Evolutionary conservation across 2,113 vertebrate species (phyloP), one percentile per base, ranked within the genome.

Genomic region (Dascyllus trimaculatus): DNA sequence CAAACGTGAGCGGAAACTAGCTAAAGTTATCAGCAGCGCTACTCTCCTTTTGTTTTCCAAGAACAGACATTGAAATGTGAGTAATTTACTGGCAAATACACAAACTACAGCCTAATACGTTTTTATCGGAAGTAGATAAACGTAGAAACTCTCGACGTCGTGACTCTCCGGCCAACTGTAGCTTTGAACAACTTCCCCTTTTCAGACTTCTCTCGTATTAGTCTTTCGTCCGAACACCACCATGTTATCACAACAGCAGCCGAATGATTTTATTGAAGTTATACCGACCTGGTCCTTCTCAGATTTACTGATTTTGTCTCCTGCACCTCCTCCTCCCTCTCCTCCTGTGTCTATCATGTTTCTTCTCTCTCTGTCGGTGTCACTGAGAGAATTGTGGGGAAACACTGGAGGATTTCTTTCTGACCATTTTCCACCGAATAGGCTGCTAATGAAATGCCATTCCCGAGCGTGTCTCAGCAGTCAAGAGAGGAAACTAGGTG

Each of bases 281-380:
- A 19, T 5, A 84, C 93, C 62, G 71, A 95, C 93, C 93, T 90
- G 92, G 71, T 93, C 92, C 22, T 90, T 94, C 48, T 91, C 92
- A 8, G 85, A 62, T 84, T 90, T 91, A 7, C 40, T 1, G 25
- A 74, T 43, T 32, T 49, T 61, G 14, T 40, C 51, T 17, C 52
- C 80, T 24, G 46, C 80, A 35, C 25, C 76, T 29, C 26, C 26
- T 29, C 26, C 29, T n/a, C 52, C 78, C 51, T 49, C 80, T 24
- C 65, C 84, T 49, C 62, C 88, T 5, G 85, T 25, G 43, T 84
- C 74, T 45, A 9, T 80, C 93, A 93, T 94, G 19, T 62, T 70
- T 21, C 19, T 3, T 1, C 3, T 10, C 11, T 49, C 52, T n/a
- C 26, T 25, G 64, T 45, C 40, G 3, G 56, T n/a, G 38, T 71